Evolutionary conservation across 2,888 invertebrate genomes (phyloP).

Genomic region (Cremastobaeus sp.): DNA sequence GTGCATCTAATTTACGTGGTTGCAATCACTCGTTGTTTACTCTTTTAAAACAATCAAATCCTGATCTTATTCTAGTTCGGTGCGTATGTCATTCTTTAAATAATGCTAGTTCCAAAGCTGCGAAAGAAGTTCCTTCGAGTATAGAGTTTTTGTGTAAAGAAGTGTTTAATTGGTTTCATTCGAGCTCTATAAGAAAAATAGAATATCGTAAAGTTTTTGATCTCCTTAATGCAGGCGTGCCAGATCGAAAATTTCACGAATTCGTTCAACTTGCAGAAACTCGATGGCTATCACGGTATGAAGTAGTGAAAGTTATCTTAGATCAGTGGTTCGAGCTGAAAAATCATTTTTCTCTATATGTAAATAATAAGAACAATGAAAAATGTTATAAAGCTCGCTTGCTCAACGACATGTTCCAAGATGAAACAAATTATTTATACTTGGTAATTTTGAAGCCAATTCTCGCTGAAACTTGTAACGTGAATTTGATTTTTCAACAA

Average conservation of each 20-base stretch:
- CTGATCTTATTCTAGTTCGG: slow-evolving; percentile 1
- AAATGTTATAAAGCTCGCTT: too few species aligned
- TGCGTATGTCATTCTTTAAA: slow-evolving; percentile 21
- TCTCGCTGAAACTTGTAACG: slow-evolving; percentile 28
- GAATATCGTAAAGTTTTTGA: too few species aligned
- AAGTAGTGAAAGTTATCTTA: too few species aligned
- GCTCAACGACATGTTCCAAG: too few species aligned
- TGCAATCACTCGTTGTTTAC: slow-evolving; percentile 7
- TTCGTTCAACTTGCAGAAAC: too few species aligned
- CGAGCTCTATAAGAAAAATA: slow-evolving; percentile 12
- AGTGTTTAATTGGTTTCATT: slow-evolving; percentile 20
- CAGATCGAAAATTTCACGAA: too few species aligned
- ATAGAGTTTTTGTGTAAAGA: slow-evolving; percentile 26
- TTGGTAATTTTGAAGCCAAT: slow-evolving; percentile 31
- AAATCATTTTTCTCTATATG: too few species aligned
- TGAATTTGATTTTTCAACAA: slow-evolving; percentile 31
- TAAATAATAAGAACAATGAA: too few species aligned
- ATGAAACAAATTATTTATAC: slow-evolving; percentile 41
- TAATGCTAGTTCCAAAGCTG: slow-evolving; percentile 20
- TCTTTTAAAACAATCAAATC: background rate
- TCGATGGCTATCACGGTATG: too few species aligned
- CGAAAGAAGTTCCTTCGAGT: slow-evolving; percentile 20
- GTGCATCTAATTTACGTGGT: slow-evolving; percentile 10
- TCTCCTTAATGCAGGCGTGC: too few species aligned
- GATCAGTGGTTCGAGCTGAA: too few species aligned